A percentile compares a stretch with the other conserved stretches of the same genome.
Evolutionary conservation across 35 echinoderm and acorn worm genomes (phyloP).

Genomic region (Acanthaster planci): DNA sequence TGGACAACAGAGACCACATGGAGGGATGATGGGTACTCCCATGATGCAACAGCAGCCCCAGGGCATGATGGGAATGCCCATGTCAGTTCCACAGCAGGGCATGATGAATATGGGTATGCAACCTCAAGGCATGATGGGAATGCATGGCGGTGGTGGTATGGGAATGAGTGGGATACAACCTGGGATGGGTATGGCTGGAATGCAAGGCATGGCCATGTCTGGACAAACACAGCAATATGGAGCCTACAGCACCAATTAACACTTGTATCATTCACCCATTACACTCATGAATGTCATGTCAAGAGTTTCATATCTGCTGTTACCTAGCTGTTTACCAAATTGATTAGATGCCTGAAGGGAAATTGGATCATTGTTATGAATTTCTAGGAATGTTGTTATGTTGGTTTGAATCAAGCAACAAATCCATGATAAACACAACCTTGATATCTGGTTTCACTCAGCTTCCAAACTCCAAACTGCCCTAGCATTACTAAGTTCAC

Average conservation of each 20-base stretch:
- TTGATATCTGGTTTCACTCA: no score
- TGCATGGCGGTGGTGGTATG: background rate
- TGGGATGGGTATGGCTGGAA: background rate
- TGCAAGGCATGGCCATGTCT: constrained; percentile 4
- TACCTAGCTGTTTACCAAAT: no score
- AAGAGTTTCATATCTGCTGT: no score
- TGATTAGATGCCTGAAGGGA: no score
- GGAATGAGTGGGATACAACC: background rate
- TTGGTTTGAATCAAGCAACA: no score
- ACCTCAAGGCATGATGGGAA: constrained; percentile 20
- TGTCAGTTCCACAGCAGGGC: constrained; percentile 6
- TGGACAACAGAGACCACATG: constrained; percentile 10
- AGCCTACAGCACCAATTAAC: constrained; percentile 48
- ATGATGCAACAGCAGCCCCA: constrained; percentile 54
- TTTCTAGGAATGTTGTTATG: no score
- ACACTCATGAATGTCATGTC: no score
- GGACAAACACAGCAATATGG: constrained; percentile 32
- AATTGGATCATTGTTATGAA: no score
- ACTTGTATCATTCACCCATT: no score
- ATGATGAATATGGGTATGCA: constrained; percentile 38
- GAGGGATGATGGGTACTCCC: constrained; percentile 2
- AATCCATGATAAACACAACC: no score
- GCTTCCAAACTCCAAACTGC: no score
- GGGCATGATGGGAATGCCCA: constrained; percentile 60
- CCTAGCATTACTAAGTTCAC: no score